These are phyloP conservation scores for Drosophila mimica DNA, from an alignment of 2,888 invertebrate genomes.

Conservation along the genomic window DNA sequence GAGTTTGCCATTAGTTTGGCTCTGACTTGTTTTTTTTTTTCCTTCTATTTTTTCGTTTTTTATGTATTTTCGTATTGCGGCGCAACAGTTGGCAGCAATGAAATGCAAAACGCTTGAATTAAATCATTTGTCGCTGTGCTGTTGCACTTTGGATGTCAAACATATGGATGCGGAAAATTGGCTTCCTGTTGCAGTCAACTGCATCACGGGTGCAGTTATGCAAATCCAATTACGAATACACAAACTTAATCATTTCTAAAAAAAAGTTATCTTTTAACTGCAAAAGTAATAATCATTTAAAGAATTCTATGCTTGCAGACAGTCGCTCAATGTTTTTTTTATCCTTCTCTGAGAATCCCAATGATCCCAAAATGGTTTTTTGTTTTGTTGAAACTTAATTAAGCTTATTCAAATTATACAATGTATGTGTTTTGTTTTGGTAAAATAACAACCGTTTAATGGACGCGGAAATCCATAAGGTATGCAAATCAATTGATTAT, in stretches of 20 bases:
- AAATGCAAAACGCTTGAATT: conserved; percentile 6
- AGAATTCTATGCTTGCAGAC: background rate
- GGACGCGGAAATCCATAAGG: conserved; percentile 54
- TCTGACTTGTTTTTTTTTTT: background rate
- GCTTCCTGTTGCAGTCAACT: conserved; percentile 4
- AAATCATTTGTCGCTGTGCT: conserved; percentile 11
- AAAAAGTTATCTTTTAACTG: background rate
- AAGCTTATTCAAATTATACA: background rate
- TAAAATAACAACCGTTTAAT: conserved; percentile 14
- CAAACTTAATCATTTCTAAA: background rate
- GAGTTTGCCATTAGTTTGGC: conserved; percentile 1
- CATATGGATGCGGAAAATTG: conserved; percentile 27
- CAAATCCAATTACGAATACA: conserved; percentile 11
- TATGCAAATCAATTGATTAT: conserved; percentile 45
- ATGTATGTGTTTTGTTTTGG: background rate
- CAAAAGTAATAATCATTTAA: background rate
- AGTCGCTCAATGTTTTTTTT: background rate
- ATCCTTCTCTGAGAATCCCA: background rate
- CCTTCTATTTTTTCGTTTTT: background rate
- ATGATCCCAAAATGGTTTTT: background rate
- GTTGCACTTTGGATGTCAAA: conserved; percentile 37
- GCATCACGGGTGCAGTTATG: conserved; percentile 19
- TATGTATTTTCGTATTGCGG: background rate
- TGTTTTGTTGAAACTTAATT: background rate
- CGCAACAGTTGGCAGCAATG: conserved; percentile 57